phyloP scores from a whole-genome alignment of 2,888 invertebrate species.

The Chorisops tibialis region DNA sequence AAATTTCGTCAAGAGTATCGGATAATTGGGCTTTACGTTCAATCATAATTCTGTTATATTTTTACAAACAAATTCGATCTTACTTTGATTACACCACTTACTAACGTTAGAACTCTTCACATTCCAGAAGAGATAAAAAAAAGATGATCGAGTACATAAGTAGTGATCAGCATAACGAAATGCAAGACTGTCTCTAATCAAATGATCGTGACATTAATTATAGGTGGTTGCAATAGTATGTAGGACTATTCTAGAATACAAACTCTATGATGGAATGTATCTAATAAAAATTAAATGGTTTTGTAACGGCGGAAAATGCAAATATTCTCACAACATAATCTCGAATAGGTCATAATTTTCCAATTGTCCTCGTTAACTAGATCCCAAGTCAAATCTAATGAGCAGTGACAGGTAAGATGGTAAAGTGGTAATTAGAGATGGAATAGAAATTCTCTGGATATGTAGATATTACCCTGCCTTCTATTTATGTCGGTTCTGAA shows the following conservation, averaged over 20 bases:
- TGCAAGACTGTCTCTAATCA: not conserved
- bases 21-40: too few species aligned
- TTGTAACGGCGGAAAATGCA: constrained; percentile 15
- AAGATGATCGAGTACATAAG: too few species aligned
- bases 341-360: constrained; percentile 11
- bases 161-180: too few species aligned
- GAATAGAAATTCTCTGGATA: not conserved
- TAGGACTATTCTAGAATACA: not conserved
- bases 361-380: constrained; percentile 17
- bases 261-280: not conserved
- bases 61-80: too few species aligned
- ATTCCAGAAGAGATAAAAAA: too few species aligned
- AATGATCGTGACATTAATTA: constrained; percentile 10
- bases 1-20: too few species aligned
- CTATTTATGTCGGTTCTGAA: too few species aligned
- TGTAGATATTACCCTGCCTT: too few species aligned
- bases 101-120: too few species aligned
- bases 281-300: constrained; percentile 13
- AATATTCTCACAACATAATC: constrained; percentile 1
- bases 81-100: too few species aligned
- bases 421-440: constrained; percentile 4
- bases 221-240: not conserved
- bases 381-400: constrained; percentile 13
- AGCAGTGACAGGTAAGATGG: constrained; percentile 10
- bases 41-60: too few species aligned